phyloP scores from a whole-genome alignment of 2,113 vertebrate species.

The Rhineura floridana region DNA sequence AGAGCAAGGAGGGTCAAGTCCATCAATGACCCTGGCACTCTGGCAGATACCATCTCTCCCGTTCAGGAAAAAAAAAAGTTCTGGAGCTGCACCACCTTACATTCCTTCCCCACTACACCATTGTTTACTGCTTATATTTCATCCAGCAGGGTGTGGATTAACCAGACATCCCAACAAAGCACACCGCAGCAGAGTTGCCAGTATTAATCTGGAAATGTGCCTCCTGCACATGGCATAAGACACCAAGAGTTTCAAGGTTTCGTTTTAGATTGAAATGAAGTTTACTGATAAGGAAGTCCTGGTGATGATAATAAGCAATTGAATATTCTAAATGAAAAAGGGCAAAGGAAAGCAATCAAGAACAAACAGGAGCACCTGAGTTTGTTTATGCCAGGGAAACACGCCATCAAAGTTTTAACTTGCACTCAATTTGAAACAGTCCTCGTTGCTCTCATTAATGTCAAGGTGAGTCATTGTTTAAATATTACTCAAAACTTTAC shows the following conservation, averaged over 20 bases:
- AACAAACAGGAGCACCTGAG: constrained; percentile 32
- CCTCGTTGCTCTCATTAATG: neutral
- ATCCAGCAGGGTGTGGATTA: neutral
- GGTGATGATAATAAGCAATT: constrained; percentile 28
- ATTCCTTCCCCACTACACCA: no score
- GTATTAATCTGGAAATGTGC: neutral
- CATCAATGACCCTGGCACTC: no score
- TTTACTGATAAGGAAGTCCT: constrained; percentile 26
- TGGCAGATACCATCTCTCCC: no score
- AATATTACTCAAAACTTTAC: constrained; percentile 32
- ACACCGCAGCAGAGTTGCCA: neutral
- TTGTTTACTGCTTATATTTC: no score
- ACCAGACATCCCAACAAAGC: neutral
- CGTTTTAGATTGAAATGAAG: neutral
- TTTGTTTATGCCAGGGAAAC: constrained; percentile 11
- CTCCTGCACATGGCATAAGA: neutral
- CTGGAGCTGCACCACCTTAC: no score
- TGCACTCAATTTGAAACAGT: constrained; percentile 25
- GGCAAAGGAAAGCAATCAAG: constrained; percentile 30
- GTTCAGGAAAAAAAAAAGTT: no score
- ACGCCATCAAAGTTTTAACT: constrained; percentile 35
- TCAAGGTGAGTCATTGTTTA: constrained; percentile 36
- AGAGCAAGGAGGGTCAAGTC: no score
- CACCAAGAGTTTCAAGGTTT: neutral
- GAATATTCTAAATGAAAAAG: neutral